Conservation (phyloP, 1,140 invertebrate genomes). For the Bombus huntii region DNA sequence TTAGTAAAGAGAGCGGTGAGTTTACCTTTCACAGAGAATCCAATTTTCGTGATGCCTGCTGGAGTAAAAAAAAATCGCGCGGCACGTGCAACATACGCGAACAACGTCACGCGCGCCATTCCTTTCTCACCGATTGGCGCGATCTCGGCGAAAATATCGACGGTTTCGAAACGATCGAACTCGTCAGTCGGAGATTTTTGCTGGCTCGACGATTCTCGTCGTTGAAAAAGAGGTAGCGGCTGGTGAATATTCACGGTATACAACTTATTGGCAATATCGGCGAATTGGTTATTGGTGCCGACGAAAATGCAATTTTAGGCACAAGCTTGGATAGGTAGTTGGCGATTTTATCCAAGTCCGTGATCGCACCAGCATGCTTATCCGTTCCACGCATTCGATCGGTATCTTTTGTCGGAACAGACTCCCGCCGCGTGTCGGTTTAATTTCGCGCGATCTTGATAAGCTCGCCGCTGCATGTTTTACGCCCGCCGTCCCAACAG, state of each 20-base stretch:
- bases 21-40: constrained; percentile 12
- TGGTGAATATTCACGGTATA: neutral
- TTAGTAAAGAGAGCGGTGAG: neutral
- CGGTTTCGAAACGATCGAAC: neutral
- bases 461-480: constrained; percentile 26
- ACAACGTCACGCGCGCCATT: neutral
- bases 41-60: neutral
- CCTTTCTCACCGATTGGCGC: neutral
- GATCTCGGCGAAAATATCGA: neutral
- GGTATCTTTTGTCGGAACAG: constrained; percentile 40
- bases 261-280: constrained; percentile 25
- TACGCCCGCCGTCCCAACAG: neutral
- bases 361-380: neutral
- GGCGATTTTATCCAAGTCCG: constrained; percentile 21
- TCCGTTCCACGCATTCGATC: constrained; percentile 36
- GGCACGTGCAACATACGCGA: neutral
- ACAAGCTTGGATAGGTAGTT: neutral
- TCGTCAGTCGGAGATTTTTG: neutral
- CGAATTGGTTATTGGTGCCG: constrained; percentile 24
- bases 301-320: constrained; percentile 34
- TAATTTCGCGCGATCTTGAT: constrained; percentile 47
- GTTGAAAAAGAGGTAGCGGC: neutral
- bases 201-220: neutral
- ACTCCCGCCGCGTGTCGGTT: constrained; percentile 12
- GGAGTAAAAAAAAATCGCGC: neutral